Base-by-base conservation (phyloP, 2,888 invertebrate species). In the Melangyna quadrimaculata region DNA sequence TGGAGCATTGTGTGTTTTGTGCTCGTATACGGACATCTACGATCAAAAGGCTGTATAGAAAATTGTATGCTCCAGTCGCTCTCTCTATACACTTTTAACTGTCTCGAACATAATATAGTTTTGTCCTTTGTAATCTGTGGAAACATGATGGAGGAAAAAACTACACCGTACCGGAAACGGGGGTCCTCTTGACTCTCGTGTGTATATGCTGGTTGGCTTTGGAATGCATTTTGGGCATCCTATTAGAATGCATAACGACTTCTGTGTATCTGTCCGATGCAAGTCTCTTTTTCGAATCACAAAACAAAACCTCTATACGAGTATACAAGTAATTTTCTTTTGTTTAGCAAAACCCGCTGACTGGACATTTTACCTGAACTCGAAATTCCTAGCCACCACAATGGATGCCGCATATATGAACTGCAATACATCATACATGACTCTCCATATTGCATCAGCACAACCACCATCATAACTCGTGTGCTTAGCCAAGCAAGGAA, bases 81-180 rank as follows among this genome's bases (percentile, higher is more conserved):
- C 59, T 35, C 17, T 17, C 53, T 19, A 12, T 74, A 77, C 80
- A 86, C 80, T 86, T 86, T 86, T 77, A 86, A 86, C 86, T 86
- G 86, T 86, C 86, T 86, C 80, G 77, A 86, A 81, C 86, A 86
- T 86, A 80, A 86, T 86, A 80, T 86, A 86, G 81, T 86, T 86
- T 86, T 73, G 86, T 86, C 86, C 86, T 86, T 86, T 86, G 86
- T 86, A 80, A 77, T 86, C 61, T 84, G 61, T 84, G 75, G 79
- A 80, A 80, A 77, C 80, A 77, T 71, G 79, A 70, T 65, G 79
- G 65, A 53, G 61, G 14, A 74, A 69, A 73, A 77, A 67, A 69
- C 75, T 63, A 32, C 14, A 32, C 40, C 12, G 3, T 3, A 51
- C 35, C 19, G 57, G 19, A 40, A 65, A 45, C 79, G 57, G 59